Evolutionary conservation across 2,797 vertebrate species (phyloP).

Genomic region (Clarias laeviceps): DNA sequence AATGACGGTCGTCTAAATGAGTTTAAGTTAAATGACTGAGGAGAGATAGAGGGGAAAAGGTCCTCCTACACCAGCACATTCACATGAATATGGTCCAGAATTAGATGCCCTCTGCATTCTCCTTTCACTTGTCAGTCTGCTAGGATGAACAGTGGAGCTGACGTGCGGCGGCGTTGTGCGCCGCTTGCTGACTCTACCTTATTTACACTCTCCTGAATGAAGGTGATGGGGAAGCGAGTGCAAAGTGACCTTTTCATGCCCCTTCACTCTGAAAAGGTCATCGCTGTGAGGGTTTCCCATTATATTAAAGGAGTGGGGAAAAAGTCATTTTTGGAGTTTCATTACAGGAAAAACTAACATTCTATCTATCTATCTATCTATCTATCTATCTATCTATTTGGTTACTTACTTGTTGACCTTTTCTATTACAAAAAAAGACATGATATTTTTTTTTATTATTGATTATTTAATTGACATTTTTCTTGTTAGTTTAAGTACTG

Average conservation of each 20-base stretch:
- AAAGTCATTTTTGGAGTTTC: not conserved
- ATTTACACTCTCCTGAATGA: conserved; percentile 27
- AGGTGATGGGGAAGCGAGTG: conserved; percentile 4
- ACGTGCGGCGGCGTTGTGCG: not conserved
- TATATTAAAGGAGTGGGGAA: not conserved
- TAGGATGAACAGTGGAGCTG: not conserved
- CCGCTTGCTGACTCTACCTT: conserved; percentile 1
- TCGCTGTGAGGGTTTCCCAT: not conserved
- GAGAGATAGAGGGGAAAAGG: not conserved
- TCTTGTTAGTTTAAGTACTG: no score
- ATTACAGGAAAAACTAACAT: not conserved
- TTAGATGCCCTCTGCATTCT: not conserved
- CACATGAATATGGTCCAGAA: not conserved
- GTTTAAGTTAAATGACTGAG: not conserved
- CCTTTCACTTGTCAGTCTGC: not conserved
- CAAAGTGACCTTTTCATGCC: conserved; percentile 13
- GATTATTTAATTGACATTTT: no score
- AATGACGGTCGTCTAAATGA: not conserved
- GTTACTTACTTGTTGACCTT: no score
- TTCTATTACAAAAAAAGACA: no score
- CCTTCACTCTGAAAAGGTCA: conserved; percentile 30
- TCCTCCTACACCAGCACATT: not conserved
- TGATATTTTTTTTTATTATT: no score
- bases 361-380: not conserved
- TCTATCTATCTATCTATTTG: not conserved